phyloP scores from a whole-genome alignment of 1,140 invertebrate genomes.

The Bombyx mori region DNA sequence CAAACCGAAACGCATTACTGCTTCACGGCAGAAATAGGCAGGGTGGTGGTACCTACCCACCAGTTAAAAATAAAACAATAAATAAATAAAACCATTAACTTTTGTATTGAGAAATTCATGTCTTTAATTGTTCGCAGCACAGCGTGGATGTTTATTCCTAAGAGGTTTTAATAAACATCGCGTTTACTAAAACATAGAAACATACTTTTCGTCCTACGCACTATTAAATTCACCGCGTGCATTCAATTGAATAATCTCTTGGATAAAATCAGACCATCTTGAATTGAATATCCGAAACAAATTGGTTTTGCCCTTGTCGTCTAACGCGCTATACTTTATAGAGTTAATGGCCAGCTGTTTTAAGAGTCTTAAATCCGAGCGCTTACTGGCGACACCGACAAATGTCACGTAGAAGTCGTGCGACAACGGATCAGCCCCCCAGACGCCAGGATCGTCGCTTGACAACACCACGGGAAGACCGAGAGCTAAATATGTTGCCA shows the following conservation, averaged over 20 bases:
- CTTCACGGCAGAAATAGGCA: no score
- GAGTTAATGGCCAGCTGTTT: conserved; percentile 88
- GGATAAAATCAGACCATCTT: conserved; percentile 26
- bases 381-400: conserved; percentile 80
- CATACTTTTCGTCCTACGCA: no score
- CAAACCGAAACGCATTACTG: no score
- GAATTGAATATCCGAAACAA: conserved; percentile 29
- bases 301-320: conserved; percentile 28
- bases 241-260: conserved; percentile 1
- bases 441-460: conserved; percentile 85
- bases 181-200: no score
- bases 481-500: conserved; percentile 76
- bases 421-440: conserved; percentile 80
- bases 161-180: no score
- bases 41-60: no score
- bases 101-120: no score
- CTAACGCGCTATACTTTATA: conserved; percentile 74
- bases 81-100: no score
- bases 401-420: conserved; percentile 90
- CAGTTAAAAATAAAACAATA: no score
- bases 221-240: not conserved
- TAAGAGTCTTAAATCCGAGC: conserved; percentile 80
- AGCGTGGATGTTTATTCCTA: no score
- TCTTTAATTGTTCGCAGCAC: no score
- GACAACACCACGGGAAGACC: conserved; percentile 74